Evolutionary conservation across 2,113 vertebrate species (phyloP).

Genomic region (Helogale parvula): DNA sequence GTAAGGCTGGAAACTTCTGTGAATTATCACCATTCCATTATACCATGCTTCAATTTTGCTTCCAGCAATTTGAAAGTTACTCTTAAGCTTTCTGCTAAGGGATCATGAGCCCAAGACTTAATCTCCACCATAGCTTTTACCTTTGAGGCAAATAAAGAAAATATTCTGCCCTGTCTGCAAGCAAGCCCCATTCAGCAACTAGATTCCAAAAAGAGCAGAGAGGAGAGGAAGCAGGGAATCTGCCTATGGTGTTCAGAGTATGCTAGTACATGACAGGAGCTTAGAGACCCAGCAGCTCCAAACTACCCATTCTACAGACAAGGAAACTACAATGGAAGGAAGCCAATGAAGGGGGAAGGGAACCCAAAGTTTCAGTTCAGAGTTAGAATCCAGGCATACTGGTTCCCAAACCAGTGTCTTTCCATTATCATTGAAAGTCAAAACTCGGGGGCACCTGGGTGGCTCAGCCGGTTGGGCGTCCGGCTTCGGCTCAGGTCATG

Average conservation of each 20-base stretch:
- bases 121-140: not conserved
- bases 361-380: not conserved
- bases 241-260: not conserved
- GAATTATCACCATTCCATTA: conserved; percentile 60
- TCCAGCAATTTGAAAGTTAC: conserved; percentile 57
- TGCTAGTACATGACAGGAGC: rapidly evolving
- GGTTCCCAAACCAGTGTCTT: not conserved
- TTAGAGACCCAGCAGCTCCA: not conserved
- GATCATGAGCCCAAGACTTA: not conserved
- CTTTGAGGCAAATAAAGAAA: conserved; percentile 37
- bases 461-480: too few species aligned
- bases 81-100: conserved; percentile 23
- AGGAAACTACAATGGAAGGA: not conserved
- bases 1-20: conserved; percentile 54
- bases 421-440: not conserved
- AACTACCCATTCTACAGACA: not conserved
- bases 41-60: conserved; percentile 58
- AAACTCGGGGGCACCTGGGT: not conserved
- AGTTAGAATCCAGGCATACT: not conserved
- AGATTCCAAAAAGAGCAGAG: not conserved
- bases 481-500: too few species aligned
- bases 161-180: not conserved
- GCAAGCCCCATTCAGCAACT: not conserved
- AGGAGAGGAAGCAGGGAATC: not conserved
- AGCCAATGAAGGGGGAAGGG: not conserved